Evolutionary conservation across 1,140 invertebrate genomes (phyloP).

Genomic region (Papilio glaucus): DNA sequence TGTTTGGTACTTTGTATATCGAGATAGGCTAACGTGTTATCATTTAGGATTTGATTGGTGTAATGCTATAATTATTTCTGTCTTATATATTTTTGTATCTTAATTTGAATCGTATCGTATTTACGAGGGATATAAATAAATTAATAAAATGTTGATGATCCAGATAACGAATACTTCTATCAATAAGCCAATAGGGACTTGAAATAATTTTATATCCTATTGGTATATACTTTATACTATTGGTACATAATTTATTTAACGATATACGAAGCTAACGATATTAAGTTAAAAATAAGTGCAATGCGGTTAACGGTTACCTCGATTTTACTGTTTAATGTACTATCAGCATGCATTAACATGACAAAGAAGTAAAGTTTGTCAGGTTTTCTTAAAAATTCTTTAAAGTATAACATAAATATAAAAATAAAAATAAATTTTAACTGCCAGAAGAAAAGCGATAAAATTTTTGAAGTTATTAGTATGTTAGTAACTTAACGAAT

Average conservation of each 20-base stretch:
- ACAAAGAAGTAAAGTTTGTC: neutral
- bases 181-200: too few species aligned
- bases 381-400: neutral
- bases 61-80: too few species aligned
- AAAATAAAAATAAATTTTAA: neutral
- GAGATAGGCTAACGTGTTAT: too few species aligned
- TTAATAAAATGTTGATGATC: too few species aligned
- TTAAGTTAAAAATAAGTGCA: constrained; percentile 46
- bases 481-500: neutral
- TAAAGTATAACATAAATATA: neutral
- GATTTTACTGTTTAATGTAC: neutral
- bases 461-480: neutral
- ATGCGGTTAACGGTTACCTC: constrained; percentile 35
- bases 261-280: constrained; percentile 38
- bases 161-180: too few species aligned
- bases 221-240: too few species aligned
- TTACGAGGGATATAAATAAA: too few species aligned
- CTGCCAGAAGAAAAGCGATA: neutral
- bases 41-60: too few species aligned
- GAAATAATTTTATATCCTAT: too few species aligned
- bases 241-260: constrained; percentile 26
- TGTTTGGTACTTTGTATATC: too few species aligned
- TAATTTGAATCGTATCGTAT: too few species aligned
- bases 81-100: too few species aligned
- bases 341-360: neutral